A percentile compares a stretch with the other conserved stretches of the same genome.
Evolutionary conservation across 2,888 invertebrate genomes (phyloP).

Genomic region (Drosophila tripunctata): DNA sequence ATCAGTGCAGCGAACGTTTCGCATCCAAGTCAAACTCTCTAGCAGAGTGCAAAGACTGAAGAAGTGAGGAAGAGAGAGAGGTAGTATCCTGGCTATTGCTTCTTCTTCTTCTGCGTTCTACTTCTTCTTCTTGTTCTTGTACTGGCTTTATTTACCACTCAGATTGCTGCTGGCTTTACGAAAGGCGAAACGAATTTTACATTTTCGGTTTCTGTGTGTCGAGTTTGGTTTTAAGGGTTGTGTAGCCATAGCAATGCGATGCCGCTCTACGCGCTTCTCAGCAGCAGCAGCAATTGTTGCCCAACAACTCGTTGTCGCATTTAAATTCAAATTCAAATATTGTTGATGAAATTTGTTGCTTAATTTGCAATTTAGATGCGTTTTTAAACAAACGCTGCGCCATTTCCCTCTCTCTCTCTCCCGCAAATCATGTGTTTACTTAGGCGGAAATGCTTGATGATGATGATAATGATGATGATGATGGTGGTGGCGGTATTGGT

Average conservation of each 20-base stretch:
- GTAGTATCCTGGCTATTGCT: constrained; percentile 18
- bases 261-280: constrained; percentile 34
- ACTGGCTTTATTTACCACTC: constrained; percentile 59
- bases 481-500: too few relatives aligned
- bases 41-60: constrained; percentile 31
- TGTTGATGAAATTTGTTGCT: constrained; percentile 81
- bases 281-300: constrained; percentile 15
- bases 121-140: constrained; percentile 5
- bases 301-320: constrained; percentile 66
- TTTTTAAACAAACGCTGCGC: constrained; percentile 72
- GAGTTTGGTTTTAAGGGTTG: constrained; percentile 46
- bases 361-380: constrained; percentile 80
- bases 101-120: constrained; percentile 4
- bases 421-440: constrained; percentile 76
- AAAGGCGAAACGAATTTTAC: constrained; percentile 71
- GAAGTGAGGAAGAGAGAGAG: background rate
- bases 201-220: constrained; percentile 64
- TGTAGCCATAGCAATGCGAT: constrained; percentile 19
- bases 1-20: constrained; percentile 66
- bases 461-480: constrained; percentile 18
- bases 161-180: constrained; percentile 58
- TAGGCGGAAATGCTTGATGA: constrained; percentile 66
- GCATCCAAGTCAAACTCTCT: constrained; percentile 58
- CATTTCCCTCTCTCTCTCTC: constrained; percentile 2
- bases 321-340: constrained; percentile 81